These are phyloP conservation scores for Stenopsyche tienmushanensis DNA, from an alignment of 1,140 invertebrate genomes.

Conservation along the genomic window DNA sequence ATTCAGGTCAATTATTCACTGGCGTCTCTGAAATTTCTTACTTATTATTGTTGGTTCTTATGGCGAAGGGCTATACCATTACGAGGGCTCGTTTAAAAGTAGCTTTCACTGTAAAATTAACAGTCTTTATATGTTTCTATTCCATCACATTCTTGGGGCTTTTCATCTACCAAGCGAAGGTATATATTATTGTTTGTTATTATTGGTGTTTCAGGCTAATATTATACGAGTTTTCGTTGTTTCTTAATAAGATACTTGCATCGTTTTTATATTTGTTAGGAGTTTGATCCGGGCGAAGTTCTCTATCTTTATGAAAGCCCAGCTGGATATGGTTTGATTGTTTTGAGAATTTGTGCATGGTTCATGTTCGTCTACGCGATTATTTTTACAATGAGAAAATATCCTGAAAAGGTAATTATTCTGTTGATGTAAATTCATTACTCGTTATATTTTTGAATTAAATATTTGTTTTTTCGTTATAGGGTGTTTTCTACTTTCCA, in stretches of 20 bases:
- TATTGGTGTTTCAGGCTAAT: too few species aligned
- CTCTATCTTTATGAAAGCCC: constrained; percentile 88
- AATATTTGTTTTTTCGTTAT: constrained; percentile 59
- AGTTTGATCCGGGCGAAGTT: constrained; percentile 86
- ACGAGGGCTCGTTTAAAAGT: constrained; percentile 76
- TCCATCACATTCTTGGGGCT: constrained; percentile 67
- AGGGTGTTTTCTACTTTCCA: constrained; percentile 68
- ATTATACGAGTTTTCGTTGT: too few species aligned
- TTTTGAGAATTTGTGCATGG: constrained; percentile 77
- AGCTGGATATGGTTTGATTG: constrained; percentile 81
- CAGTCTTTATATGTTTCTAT: constrained; percentile 79
- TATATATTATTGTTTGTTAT: constrained; percentile 42
- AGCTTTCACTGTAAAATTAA: constrained; percentile 70
- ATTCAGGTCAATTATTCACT: constrained; percentile 71
- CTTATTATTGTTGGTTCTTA: constrained; percentile 74
- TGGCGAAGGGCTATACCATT: constrained; percentile 89
- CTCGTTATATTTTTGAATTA: background rate
- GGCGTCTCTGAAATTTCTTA: constrained; percentile 72
- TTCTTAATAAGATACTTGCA: too few species aligned
- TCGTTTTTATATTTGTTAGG: constrained; percentile 51
- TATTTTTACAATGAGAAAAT: constrained; percentile 80
- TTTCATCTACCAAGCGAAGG: constrained; percentile 77
- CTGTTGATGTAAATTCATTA: background rate
- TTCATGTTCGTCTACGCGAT: constrained; percentile 79
- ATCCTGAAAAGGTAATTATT: constrained; percentile 70